Base-by-base conservation (phyloP, 1,140 invertebrate genomes). In the Drosophila insularis region DNA sequence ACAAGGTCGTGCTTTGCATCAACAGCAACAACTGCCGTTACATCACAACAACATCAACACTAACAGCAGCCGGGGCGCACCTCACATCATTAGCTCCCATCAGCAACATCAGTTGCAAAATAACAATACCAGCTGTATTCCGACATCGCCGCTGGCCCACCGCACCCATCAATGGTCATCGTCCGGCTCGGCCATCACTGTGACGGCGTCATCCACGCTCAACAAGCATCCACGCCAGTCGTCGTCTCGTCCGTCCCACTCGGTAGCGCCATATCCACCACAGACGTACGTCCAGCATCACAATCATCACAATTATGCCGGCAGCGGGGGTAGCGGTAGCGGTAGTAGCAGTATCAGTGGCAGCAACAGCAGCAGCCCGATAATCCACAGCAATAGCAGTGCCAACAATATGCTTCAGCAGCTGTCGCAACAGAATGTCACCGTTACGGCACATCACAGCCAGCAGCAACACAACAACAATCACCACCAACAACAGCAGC, bases 221-320 rank as follows among this genome's bases (percentile, higher is more conserved):
- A 81, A 95, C 91, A 97, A 97, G 91, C 95, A 96, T 91, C 94
- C 96, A 91, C 96, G 96, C 87, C 92, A 96, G 65, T 95, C 95
- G 40, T 93, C 95, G 55, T 93, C 94, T 58, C 92, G 93, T 92
- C 92, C 94, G 77, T 91, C 91, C 89, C 90, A 78, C 89, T 92
- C 89, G 84, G 92, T 85, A 82, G 92, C 93, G 92, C 94, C 93
- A 75, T 94, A 93, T 91, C 92, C 90, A 80, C 92, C 89, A 71
- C 89, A 90, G 79, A 89, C 85, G 53, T 89, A 84, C 74, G 84
- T 80, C 78, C 91, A 89, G 63, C 90, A 91, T 31, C 87, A 82
- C 50, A 74, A 81, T 59, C 80, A 86, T 63, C 73, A 82, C 68
- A 85, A 85, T 32, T 78, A 64, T 62, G 84, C 55, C 53, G 78